Base-by-base conservation (phyloP, 2,797 vertebrate species). In the Furcifer pardalis region DNA sequence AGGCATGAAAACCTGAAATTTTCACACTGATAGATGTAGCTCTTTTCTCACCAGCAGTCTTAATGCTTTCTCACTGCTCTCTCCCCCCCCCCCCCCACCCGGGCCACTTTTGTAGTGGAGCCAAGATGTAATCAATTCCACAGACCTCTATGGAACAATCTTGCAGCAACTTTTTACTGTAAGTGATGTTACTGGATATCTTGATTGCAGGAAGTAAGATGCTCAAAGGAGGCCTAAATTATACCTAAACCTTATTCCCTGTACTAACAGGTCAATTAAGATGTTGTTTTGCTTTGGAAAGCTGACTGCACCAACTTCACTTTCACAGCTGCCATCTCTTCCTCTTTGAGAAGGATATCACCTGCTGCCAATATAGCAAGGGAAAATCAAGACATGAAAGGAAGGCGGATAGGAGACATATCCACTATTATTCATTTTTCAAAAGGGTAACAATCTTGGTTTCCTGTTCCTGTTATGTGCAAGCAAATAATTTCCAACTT, bases 131-230 rank as follows among this genome's bases (percentile, higher is more conserved):
- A 62, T 71, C 65, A 77, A 71, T 84, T 37, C 30, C 44, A 25
- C 66, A 71, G 40, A 35, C 42, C 30, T 12, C 65, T 49, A 7
- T 44, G n/a, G 37, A 71, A 46, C 82, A 60, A 78, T 46, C 75
- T 60, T 30, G 35, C 49, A 46, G 65, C 30, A 37, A 62, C 49
- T 27, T 84, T 78, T 84, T 71, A 60, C 65, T 3, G 65, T 78
- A 84, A 84, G 62, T 15, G 21, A 17, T 62, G 82, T 46, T 83
- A 30, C 32, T 37, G n/a, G 82, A 35, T 77, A 76, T 8, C 73
- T 66, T 83, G n/a, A 59, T 44, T n/a, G 63, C 46, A 77, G 73
- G 82, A 77, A 77, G 63, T 27, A 30, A 68, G 17, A 30, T 1
- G 3, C 46, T 68, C 73, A 12, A 12, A 40, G 7, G 73, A n/a